phyloP scores from a whole-genome alignment of 2,888 invertebrate species.

The Agapostemon virescens region DNA sequence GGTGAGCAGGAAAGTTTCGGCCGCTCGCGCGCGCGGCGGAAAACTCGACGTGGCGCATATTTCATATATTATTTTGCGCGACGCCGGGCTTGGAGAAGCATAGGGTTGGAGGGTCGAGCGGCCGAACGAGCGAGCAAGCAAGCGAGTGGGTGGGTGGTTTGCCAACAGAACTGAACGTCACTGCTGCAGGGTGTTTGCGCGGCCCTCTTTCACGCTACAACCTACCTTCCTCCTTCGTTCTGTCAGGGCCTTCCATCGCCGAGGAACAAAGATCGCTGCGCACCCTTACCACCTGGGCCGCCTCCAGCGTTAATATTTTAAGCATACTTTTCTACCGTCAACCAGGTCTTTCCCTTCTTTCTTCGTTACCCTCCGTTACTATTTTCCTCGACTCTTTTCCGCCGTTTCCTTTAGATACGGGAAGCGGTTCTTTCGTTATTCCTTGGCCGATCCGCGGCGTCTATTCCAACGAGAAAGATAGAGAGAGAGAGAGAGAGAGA shows the following conservation, averaged over 20 bases:
- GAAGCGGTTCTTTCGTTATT: constrained; percentile 56
- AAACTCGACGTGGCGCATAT: constrained; percentile 76
- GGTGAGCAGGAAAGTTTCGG: constrained; percentile 67
- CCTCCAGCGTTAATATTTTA: constrained; percentile 80
- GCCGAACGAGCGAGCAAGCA: constrained; percentile 6
- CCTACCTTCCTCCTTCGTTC: constrained; percentile 37
- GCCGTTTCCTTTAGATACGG: constrained; percentile 43
- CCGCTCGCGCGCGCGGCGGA: constrained; percentile 44
- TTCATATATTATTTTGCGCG: constrained; percentile 80
- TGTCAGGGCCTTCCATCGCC: constrained; percentile 66
- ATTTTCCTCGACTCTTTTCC: constrained; percentile 58
- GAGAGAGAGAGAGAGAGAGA: neutral
- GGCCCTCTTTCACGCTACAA: constrained; percentile 66
- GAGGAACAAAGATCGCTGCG: constrained; percentile 77
- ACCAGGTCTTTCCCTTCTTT: constrained; percentile 40
- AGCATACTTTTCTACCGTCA: constrained; percentile 79
- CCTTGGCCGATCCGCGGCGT: constrained; percentile 22
- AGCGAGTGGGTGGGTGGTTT: constrained; percentile 44
- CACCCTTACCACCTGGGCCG: constrained; percentile 66
- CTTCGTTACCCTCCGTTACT: constrained; percentile 47
- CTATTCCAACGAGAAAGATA: constrained; percentile 14
- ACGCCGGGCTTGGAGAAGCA: constrained; percentile 59
- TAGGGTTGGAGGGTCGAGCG: constrained; percentile 22
- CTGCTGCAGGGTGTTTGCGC: constrained; percentile 77
- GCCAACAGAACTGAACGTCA: constrained; percentile 62